phyloP scores from a whole-genome alignment of 2,797 vertebrate species.

The Lophotriccus pileatus region DNA sequence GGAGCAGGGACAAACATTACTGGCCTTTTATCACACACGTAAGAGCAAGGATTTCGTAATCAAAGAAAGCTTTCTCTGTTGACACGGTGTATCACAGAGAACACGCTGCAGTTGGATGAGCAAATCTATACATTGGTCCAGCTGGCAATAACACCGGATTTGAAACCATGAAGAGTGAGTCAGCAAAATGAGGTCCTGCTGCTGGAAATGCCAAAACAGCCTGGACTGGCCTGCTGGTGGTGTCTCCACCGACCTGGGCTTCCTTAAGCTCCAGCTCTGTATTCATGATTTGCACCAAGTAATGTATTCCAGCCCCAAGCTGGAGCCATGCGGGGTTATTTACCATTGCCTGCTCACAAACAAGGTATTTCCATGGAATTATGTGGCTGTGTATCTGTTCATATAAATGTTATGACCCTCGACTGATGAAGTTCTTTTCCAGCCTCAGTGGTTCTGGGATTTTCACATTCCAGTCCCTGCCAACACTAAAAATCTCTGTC shows the following conservation, averaged over 20 bases:
- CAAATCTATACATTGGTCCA: accelerated
- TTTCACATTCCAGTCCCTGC: not conserved
- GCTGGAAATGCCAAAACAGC: not conserved
- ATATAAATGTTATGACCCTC: not conserved
- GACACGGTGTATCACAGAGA: not conserved
- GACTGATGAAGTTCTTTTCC: not conserved
- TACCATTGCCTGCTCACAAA: not conserved
- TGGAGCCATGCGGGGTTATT: not conserved
- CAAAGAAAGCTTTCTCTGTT: not conserved
- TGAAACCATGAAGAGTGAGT: not conserved
- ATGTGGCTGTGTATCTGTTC: accelerated
- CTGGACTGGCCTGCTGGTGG: not conserved
- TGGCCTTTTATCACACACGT: not conserved
- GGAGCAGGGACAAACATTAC: not conserved
- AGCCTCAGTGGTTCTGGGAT: accelerated
- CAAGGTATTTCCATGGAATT: not conserved
- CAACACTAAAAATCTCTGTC: not conserved
- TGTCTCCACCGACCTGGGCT: not conserved
- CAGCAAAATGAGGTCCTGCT: not conserved
- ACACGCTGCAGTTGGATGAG: accelerated
- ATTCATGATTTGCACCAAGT: not conserved
- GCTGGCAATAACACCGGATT: not conserved
- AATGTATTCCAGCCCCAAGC: not conserved
- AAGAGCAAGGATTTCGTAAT: not conserved
- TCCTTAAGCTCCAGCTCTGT: not conserved